A percentile compares a stretch with the other conserved stretches of the same genome.
Evolutionary conservation across 2,113 vertebrate species (phyloP).

Genomic region (Solea solea): DNA sequence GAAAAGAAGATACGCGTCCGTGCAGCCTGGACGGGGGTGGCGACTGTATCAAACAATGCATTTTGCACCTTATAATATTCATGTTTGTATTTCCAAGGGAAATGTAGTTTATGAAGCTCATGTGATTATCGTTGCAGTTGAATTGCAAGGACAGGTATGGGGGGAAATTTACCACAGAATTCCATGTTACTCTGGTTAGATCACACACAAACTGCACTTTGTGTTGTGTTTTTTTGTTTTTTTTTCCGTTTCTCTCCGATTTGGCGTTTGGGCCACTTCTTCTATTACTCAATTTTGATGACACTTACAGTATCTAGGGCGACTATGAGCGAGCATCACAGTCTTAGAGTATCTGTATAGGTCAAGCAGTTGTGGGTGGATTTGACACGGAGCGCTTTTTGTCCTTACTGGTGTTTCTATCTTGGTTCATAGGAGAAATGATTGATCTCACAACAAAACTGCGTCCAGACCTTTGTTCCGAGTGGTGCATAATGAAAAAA

Average conservation of each 20-base stretch:
- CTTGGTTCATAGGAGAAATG: constrained; percentile 26
- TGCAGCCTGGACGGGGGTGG: constrained; percentile 50
- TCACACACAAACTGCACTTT: constrained; percentile 55
- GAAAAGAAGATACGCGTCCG: constrained; percentile 15
- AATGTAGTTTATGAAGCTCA: constrained; percentile 86
- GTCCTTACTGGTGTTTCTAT: constrained; percentile 30
- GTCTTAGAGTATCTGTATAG: constrained; percentile 24
- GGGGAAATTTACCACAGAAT: constrained; percentile 70
- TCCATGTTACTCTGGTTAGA: constrained; percentile 57
- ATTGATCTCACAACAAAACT: constrained; percentile 34
- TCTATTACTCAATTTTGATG: constrained; percentile 48
- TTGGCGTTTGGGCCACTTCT: constrained; percentile 28
- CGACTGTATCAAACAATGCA: constrained; percentile 78
- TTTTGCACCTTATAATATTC: constrained; percentile 83
- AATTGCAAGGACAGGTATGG: constrained; percentile 88
- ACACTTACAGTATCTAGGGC: constrained; percentile 45
- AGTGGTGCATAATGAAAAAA: constrained; percentile 44
- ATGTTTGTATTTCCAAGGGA: constrained; percentile 87
- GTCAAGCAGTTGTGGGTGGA: constrained; percentile 51
- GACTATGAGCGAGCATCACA: no score
- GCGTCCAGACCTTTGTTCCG: constrained; percentile 53
- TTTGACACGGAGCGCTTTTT: constrained; percentile 49
- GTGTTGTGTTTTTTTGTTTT: constrained; percentile 51
- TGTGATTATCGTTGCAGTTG: constrained; percentile 87
- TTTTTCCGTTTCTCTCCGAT: constrained; percentile 14